Evolutionary conservation across 2,113 vertebrate genomes (phyloP).

Genomic region (Erpornis zantholeuca): DNA sequence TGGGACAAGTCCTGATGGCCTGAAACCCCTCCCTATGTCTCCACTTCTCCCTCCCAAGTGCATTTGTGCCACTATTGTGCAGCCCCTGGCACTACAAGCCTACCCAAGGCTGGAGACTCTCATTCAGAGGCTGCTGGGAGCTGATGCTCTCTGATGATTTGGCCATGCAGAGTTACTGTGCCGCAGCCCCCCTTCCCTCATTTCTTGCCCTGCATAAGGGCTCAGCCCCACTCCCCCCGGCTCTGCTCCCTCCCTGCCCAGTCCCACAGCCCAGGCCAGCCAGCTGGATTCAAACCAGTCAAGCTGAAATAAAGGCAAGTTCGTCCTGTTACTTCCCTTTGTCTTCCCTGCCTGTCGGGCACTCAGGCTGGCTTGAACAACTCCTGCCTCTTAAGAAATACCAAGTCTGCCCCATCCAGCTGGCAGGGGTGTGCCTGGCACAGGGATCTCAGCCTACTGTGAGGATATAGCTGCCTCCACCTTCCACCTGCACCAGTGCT

Average conservation of each 20-base stretch:
- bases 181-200: background rate
- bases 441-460: background rate
- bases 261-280: background rate
- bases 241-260: background rate
- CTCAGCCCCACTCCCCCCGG: background rate
- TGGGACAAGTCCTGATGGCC: background rate
- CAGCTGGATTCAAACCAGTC: background rate
- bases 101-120: background rate
- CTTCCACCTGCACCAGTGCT: background rate
- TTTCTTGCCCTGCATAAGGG: too few species aligned
- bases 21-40: background rate
- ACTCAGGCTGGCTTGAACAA: background rate
- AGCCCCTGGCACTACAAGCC: background rate
- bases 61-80: rapidly evolving
- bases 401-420: background rate
- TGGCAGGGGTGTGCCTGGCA: rapidly evolving
- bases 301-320: background rate
- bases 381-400: background rate
- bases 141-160: background rate
- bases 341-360: background rate
- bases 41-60: background rate
- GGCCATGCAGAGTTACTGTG: background rate
- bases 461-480: background rate
- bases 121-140: background rate
- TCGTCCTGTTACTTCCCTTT: background rate